phyloP scores from a whole-genome alignment of 1,140 invertebrate genomes.

The Solenopsis fugax region DNA sequence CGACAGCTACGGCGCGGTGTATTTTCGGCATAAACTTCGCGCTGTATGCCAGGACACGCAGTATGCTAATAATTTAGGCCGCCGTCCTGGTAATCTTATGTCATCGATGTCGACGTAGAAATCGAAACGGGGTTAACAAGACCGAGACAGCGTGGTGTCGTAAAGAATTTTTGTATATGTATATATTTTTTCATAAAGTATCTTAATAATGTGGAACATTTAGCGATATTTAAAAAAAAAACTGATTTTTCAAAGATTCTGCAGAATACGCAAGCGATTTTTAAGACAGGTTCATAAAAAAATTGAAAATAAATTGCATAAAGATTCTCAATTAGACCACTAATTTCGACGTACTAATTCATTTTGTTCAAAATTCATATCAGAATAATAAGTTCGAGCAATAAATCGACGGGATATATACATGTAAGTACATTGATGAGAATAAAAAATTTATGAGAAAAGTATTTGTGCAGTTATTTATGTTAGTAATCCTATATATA shows the following conservation, averaged over 20 bases:
- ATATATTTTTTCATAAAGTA: not conserved
- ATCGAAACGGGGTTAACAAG: conserved; percentile 54
- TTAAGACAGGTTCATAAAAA: not conserved
- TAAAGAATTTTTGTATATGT: no score
- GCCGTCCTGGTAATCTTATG: conserved; percentile 60
- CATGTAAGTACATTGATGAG: not conserved
- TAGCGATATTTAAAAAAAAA: not conserved
- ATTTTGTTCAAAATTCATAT: conserved; percentile 9
- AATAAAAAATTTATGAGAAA: not conserved
- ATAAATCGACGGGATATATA: not conserved
- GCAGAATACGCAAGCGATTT: no score
- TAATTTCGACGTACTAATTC: not conserved
- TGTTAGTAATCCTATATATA: not conserved
- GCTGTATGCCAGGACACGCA: conserved; percentile 81
- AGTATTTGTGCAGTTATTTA: not conserved
- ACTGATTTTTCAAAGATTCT: not conserved
- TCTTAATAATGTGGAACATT: not conserved
- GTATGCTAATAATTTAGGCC: conserved; percentile 81
- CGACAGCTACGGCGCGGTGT: conserved; percentile 55
- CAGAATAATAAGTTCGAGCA: not conserved
- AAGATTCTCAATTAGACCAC: not conserved
- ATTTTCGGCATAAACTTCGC: conserved; percentile 77
- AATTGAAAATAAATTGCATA: not conserved
- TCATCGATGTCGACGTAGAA: conserved; percentile 57
- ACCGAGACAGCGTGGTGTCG: not conserved